Evolutionary conservation across 2,113 vertebrate genomes (phyloP).

Genomic region (Bubo blakistoni): DNA sequence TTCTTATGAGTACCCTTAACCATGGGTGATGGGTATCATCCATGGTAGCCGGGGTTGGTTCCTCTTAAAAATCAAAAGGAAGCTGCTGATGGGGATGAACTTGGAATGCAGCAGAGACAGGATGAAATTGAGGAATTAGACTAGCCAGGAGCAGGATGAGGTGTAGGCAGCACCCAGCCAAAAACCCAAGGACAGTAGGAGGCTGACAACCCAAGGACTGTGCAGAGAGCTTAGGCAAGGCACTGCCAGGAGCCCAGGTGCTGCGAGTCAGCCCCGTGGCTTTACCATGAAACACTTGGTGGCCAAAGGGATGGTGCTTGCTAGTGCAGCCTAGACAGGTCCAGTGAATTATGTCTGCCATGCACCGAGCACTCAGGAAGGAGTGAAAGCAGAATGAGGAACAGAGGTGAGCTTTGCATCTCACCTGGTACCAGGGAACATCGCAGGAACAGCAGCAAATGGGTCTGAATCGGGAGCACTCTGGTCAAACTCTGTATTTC

Average conservation of each 20-base stretch:
- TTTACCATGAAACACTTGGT: neutral
- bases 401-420: fast-evolving
- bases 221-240: neutral
- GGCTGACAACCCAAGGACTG: neutral
- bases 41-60: neutral
- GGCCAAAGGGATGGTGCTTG: neutral
- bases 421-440: neutral
- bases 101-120: neutral
- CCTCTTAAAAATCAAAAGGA: neutral
- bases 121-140: fast-evolving
- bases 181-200: fast-evolving
- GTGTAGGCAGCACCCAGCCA: neutral
- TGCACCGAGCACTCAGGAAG: fast-evolving
- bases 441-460: fast-evolving
- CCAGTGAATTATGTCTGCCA: neutral
- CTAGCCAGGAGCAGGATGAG: neutral
- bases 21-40: neutral
- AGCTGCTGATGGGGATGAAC: neutral
- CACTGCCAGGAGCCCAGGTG: neutral
- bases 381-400: neutral
- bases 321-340: fast-evolving
- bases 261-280: neutral
- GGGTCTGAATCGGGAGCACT: neutral
- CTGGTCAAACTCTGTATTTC: fast-evolving
- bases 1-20: neutral